Evolutionary conservation across 2,797 vertebrate species (phyloP).

Genomic region (Phoeniculus purpureus): DNA sequence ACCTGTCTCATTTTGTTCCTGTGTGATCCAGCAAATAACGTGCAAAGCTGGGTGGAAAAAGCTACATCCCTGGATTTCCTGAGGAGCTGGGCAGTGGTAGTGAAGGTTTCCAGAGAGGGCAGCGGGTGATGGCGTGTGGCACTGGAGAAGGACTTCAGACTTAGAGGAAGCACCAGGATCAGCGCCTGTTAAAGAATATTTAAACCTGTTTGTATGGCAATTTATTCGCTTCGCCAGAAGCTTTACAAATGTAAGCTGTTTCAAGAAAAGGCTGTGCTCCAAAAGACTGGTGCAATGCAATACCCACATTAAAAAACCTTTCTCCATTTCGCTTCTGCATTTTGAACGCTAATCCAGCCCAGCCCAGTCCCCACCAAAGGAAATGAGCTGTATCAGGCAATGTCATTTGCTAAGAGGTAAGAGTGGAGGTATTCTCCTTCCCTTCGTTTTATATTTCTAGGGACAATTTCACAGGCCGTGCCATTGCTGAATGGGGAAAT

Average conservation of each 20-base stretch:
- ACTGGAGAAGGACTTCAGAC: neutral
- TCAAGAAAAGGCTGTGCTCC: neutral
- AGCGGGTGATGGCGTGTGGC: neutral
- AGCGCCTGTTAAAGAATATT: neutral
- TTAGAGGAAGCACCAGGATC: neutral
- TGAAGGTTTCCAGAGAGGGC: neutral
- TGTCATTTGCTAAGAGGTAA: constrained; percentile 79
- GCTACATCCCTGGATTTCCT: neutral
- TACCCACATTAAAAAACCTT: constrained; percentile 48
- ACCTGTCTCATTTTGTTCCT: neutral
- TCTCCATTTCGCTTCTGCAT: constrained; percentile 32
- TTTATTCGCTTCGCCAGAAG: neutral
- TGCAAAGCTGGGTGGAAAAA: neutral
- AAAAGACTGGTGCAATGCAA: neutral
- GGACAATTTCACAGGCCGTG: constrained; percentile 89
- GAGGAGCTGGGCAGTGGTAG: neutral
- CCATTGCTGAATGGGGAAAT: constrained; percentile 82
- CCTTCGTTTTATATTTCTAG: constrained; percentile 80
- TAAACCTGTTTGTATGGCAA: neutral
- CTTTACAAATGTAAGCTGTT: neutral
- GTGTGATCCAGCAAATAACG: neutral
- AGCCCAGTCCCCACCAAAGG: constrained; percentile 45
- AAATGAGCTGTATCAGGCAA: constrained; percentile 77
- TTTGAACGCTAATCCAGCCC: constrained; percentile 63
- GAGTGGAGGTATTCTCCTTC: constrained; percentile 74